These are phyloP conservation scores for Serrognathus titanus DNA, from an alignment of 2,888 invertebrate genomes.

Conservation along the genomic window DNA sequence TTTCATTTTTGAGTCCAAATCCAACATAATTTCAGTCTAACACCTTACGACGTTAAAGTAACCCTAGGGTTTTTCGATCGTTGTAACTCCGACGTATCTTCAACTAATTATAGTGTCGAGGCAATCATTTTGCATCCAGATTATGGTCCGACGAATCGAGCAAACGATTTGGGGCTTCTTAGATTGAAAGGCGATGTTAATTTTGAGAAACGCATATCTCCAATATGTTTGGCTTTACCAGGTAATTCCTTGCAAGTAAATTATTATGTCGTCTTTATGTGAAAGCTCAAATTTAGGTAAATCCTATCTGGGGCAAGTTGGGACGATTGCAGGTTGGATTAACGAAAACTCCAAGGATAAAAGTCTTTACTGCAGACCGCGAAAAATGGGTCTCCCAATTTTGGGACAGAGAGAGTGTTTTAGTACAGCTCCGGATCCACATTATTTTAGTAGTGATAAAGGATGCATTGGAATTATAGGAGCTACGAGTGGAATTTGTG, in stretches of 20 bases:
- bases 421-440: slow-evolving; percentile 39
- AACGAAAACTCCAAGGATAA: slow-evolving; percentile 29
- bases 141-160: slow-evolving; percentile 51
- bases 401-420: slow-evolving; percentile 50
- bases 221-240: slow-evolving; percentile 57
- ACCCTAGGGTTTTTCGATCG: slow-evolving; percentile 55
- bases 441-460: slow-evolving; percentile 50
- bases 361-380: slow-evolving; percentile 49
- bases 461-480: slow-evolving; percentile 57
- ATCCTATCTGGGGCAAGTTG: slow-evolving; percentile 52
- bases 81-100: slow-evolving; percentile 52
- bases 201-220: slow-evolving; percentile 54
- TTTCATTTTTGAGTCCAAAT: not conserved
- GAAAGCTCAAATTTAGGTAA: slow-evolving; percentile 37
- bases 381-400: slow-evolving; percentile 54
- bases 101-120: slow-evolving; percentile 53
- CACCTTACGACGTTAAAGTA: slow-evolving; percentile 51
- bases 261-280: not conserved
- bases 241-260: slow-evolving; percentile 32
- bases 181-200: slow-evolving; percentile 50
- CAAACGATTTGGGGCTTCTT: slow-evolving; percentile 60
- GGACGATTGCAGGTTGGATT: slow-evolving; percentile 51
- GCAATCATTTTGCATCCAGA: slow-evolving; percentile 54
- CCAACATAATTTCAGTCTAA: slow-evolving; percentile 35
- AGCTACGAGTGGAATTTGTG: slow-evolving; percentile 50